Conservation (phyloP, 2,888 invertebrate genomes). For the Pristionchus entomophagus region DNA sequence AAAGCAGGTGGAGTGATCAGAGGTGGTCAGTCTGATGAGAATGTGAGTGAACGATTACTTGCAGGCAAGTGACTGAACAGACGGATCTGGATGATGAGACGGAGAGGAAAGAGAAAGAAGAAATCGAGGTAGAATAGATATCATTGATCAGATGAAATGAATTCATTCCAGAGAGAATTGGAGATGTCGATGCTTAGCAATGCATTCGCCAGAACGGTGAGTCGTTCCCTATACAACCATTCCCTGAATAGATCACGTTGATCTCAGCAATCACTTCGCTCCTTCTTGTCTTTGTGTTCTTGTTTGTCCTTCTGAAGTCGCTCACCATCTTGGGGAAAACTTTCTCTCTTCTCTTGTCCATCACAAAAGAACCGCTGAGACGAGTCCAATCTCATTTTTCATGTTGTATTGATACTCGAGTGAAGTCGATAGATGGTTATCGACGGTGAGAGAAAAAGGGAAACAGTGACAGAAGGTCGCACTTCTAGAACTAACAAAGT, state of each 20-base stretch:
- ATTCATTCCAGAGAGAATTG: conserved; percentile 63
- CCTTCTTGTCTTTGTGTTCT: not conserved
- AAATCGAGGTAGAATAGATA: conserved; percentile 18
- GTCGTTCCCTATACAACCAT: conserved; percentile 39
- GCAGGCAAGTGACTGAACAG: conserved; percentile 38
- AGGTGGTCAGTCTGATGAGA: not conserved
- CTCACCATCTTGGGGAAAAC: conserved; percentile 2
- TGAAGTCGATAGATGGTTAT: conserved; percentile 21
- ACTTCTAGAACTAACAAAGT: conserved; percentile 26
- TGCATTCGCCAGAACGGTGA: conserved; percentile 68
- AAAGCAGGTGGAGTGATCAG: conserved; percentile 16
- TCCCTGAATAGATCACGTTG: not conserved
- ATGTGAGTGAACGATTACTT: not conserved
- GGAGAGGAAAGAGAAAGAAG: conserved; percentile 45
- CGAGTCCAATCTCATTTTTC: conserved; percentile 23
- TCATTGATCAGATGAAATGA: too few relatives aligned
- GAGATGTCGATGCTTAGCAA: conserved; percentile 69
- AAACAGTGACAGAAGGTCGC: conserved; percentile 2
- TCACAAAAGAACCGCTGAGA: conserved; percentile 16
- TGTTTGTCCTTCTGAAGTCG: conserved; percentile 19
- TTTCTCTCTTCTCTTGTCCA: not conserved
- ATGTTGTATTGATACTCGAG: conserved; percentile 3
- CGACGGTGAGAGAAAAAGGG: not conserved
- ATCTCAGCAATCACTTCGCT: not conserved
- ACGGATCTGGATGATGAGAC: conserved; percentile 35